phyloP scores from a whole-genome alignment of 2,888 invertebrate genomes.

The Mimas tiliae region DNA sequence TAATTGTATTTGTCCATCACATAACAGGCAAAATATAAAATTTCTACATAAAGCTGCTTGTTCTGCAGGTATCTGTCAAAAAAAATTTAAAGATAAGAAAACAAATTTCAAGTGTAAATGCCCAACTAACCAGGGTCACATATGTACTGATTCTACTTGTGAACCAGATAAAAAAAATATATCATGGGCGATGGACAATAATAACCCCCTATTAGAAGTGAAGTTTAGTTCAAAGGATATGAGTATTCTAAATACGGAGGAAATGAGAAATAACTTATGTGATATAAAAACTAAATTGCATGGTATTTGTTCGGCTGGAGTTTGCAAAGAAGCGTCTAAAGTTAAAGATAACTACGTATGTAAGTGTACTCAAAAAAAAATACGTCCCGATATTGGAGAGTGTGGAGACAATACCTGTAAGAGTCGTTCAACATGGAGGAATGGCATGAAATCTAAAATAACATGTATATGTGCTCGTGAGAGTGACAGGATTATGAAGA shows the following conservation, averaged over 20 bases:
- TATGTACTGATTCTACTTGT: constrained; percentile 50
- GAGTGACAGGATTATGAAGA: neutral
- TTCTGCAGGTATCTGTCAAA: constrained; percentile 40
- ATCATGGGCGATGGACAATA: constrained; percentile 17
- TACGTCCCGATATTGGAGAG: constrained; percentile 17
- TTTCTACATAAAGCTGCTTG: constrained; percentile 38
- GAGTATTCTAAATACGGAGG: constrained; percentile 52
- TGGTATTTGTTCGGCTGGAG: constrained; percentile 34
- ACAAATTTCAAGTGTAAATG: constrained; percentile 45
- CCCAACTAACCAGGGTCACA: constrained; percentile 33
- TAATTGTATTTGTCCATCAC: constrained; percentile 41
- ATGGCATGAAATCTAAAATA: constrained; percentile 14
- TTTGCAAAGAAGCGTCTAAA: constrained; percentile 28
- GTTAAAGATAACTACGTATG: constrained; percentile 26
- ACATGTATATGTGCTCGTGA: constrained; percentile 22
- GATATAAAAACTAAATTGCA: constrained; percentile 30
- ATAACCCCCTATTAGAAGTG: constrained; percentile 43
- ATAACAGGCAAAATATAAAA: constrained; percentile 27
- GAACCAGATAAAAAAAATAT: constrained; percentile 9
- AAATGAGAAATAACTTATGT: constrained; percentile 45
- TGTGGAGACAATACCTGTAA: constrained; percentile 29
- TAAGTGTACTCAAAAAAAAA: constrained; percentile 25
- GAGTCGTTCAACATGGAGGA: neutral
- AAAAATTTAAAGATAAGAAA: constrained; percentile 41
- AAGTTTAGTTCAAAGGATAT: constrained; percentile 50